Percentiles rank a stretch among this genome's conserved stretches.
Conservation (phyloP, 37 sponge, comb jelly and placozoan species). For the Diacarnus erythraeanus region DNA sequence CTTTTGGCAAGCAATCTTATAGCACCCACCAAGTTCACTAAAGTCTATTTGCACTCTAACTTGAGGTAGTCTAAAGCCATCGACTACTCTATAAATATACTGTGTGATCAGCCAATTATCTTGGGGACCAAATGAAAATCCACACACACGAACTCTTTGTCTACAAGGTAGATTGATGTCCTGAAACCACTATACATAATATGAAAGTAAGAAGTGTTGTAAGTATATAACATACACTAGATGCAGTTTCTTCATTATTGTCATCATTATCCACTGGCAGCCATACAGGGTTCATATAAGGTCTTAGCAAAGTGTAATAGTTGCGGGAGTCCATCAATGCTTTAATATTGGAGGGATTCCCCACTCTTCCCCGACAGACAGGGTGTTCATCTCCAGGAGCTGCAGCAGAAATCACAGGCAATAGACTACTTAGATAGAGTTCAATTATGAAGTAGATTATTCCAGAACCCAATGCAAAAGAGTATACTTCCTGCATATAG, state of each 20-base stretch:
- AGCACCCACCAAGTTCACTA: no score
- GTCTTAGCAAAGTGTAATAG: constrained; percentile 5
- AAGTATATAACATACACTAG: background rate
- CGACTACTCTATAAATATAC: constrained; percentile 20
- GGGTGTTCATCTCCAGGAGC: constrained; percentile 20
- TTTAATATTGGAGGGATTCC: background rate
- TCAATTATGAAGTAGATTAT: no score
- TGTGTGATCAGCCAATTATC: constrained; percentile 48
- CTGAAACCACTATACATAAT: constrained; percentile 23
- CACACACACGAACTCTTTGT: constrained; percentile 3
- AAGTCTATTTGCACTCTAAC: constrained; percentile 15
- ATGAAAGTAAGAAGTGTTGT: background rate
- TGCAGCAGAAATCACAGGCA: background rate
- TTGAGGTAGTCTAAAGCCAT: constrained; percentile 20
- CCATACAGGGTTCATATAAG: background rate
- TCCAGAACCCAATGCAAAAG: no score
- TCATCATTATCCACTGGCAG: constrained; percentile 13
- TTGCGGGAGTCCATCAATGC: constrained; percentile 42
- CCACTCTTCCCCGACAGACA: background rate
- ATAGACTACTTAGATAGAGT: background rate
- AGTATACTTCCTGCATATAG: no score
- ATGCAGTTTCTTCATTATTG: no score
- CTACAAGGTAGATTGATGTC: background rate
- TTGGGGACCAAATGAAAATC: background rate
- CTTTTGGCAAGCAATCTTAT: no score